A percentile compares a stretch with the other conserved stretches of the same genome.
phyloP scores from a whole-genome alignment of 1,140 invertebrate genomes.

The Centruroides vittatus region DNA sequence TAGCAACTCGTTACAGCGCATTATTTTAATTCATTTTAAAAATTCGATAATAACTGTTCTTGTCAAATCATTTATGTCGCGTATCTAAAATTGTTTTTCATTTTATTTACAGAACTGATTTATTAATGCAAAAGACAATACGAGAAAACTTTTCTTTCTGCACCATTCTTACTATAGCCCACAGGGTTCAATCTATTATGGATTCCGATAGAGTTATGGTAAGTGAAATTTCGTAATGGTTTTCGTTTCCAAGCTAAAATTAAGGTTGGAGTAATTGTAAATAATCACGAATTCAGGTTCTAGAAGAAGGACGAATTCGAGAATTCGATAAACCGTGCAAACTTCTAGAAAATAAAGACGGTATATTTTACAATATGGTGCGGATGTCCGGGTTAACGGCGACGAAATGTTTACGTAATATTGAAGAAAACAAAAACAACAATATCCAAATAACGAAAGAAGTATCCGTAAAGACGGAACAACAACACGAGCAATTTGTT shows the following conservation, averaged over 20 bases:
- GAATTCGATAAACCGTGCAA: slow-evolving; percentile 54
- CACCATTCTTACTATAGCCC: slow-evolving; percentile 70
- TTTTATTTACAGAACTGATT: slow-evolving; percentile 23
- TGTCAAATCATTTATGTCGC: too few species aligned
- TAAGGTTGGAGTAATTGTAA: too few species aligned
- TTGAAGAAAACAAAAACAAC: too few species aligned
- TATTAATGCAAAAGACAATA: slow-evolving; percentile 25
- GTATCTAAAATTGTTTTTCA: too few species aligned
- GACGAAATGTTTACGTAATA: neutral
- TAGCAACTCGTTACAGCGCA: too few species aligned
- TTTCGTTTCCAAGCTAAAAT: too few species aligned
- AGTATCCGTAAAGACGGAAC: too few species aligned
- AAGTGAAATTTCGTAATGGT: neutral
- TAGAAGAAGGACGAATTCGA: slow-evolving; percentile 20
- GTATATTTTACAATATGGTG: slow-evolving; percentile 26
- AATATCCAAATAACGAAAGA: too few species aligned
- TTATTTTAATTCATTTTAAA: too few species aligned
- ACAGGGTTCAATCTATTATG: slow-evolving; percentile 36
- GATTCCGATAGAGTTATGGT: slow-evolving; percentile 21
- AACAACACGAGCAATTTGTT: too few species aligned
- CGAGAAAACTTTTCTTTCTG: slow-evolving; percentile 43
- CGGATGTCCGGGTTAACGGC: slow-evolving; percentile 9
- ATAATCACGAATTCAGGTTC: neutral
- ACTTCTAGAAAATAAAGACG: slow-evolving; percentile 39
- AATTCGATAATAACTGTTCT: too few species aligned